Evolutionary conservation across 2,797 vertebrate genomes (phyloP), one percentile per base, ranked within the genome.

Genomic region (Crypturellus tataupa): DNA sequence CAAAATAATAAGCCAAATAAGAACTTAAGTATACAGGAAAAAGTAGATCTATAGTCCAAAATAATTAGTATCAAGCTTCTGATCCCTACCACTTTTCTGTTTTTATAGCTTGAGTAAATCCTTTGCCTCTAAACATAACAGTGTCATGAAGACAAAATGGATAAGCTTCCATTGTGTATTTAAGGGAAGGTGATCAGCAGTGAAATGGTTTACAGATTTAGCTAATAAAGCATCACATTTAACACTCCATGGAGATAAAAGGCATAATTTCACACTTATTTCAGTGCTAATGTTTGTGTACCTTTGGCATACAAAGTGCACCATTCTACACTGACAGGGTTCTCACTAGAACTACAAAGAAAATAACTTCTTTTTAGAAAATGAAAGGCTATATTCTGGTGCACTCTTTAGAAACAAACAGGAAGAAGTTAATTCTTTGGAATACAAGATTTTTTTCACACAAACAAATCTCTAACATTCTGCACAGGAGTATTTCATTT

Each of bases 191-290:
- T 53, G 29, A 73, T 83, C 68, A 92, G 29, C 39, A 91, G 12
- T 53, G 63, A 94, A 96, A 90, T 19, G 37, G 64, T 79, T 51
- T 93, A 39, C 14, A 81, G 69, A 47, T 77, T 59, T 88, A 70
- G 59, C 51, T 89, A 90, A 78, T 94, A 89, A 94, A 39, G 2
- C 12, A 27, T 85, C 59, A 64, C 56, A 69, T 69, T 94, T 63
- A 89, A 46, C 62, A 69, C 37, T 76, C 37, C 67, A 62, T 82
- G 68, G 63, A 79, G 65, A 87, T 90, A 69, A 96, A 91, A 60
- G 8, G 33, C 31, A 72, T 33, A 4, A 35, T 87, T 89, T 89
- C 59, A 85, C 56, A 67, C 59, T 40, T 77, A n/a, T 79, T 18
- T 76, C 79, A 29, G 37, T 71, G 14, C 19, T 59, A 47, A 19